These are phyloP conservation scores for Cyprinodon variegatus DNA, from an alignment of 2,113 vertebrate species.

Conservation along the genomic window DNA sequence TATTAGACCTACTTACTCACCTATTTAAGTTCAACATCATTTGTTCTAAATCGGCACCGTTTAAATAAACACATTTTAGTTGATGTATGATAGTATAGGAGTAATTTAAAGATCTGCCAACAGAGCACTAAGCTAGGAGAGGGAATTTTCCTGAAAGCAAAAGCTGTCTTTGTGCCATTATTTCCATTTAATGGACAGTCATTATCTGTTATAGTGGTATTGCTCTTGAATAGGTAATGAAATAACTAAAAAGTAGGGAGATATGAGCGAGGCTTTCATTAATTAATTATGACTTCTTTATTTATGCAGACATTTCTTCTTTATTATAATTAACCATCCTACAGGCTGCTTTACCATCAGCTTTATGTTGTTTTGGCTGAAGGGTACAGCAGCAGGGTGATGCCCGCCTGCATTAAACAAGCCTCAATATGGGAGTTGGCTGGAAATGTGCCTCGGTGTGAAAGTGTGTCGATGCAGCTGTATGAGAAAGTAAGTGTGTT, in stretches of 20 bases:
- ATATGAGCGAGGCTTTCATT: constrained; percentile 48
- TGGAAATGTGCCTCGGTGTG: constrained; percentile 28
- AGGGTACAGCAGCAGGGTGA: constrained; percentile 25
- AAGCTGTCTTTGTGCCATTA: constrained; percentile 30
- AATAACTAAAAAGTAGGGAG: constrained; percentile 60
- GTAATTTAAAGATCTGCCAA: background rate
- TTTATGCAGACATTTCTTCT: constrained; percentile 35
- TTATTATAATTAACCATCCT: constrained; percentile 59
- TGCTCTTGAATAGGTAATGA: constrained; percentile 33
- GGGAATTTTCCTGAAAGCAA: background rate
- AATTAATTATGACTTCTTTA: constrained; percentile 60
- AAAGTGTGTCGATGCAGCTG: constrained; percentile 1
- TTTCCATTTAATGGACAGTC: constrained; percentile 41
- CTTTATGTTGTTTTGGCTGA: constrained; percentile 25
- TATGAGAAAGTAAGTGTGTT: constrained; percentile 3
- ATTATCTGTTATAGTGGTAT: constrained; percentile 45
- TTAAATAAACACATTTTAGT: background rate
- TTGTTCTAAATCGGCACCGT: background rate
- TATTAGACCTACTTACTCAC: background rate
- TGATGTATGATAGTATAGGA: background rate
- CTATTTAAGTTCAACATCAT: background rate
- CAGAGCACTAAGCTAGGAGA: background rate
- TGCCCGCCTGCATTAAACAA: constrained; percentile 12
- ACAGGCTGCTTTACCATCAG: constrained; percentile 35
- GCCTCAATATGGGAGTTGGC: constrained; percentile 8